Conservation (phyloP, 1,140 invertebrate species). For the Chironomus tepperi region DNA sequence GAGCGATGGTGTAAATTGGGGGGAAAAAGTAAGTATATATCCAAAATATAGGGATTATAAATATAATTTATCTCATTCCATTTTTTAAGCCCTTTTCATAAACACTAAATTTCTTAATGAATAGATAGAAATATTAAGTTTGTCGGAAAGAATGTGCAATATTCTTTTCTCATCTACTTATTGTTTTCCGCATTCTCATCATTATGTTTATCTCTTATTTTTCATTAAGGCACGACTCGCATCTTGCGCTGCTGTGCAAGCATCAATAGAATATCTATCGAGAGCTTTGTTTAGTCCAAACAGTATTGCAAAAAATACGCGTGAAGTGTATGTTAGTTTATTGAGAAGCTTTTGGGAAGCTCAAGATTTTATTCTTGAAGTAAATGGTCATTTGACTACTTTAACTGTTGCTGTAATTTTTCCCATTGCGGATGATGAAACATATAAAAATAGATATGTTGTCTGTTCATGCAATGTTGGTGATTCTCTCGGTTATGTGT, state of each 20-base stretch:
- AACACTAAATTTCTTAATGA: no score
- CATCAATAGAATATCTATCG: constrained; percentile 77
- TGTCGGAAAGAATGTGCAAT: no score
- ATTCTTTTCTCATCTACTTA: no score
- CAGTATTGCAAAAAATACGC: constrained; percentile 34
- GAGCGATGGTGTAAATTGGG: constrained; percentile 93
- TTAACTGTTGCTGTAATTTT: constrained; percentile 70
- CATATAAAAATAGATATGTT: constrained; percentile 49
- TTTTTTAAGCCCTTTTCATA: no score
- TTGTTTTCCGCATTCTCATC: no score
- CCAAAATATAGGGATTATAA: no score
- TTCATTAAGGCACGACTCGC: constrained; percentile 61
- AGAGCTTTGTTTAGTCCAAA: constrained; percentile 56
- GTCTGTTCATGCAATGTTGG: constrained; percentile 88
- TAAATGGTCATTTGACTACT: constrained; percentile 80
- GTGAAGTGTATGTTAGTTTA: constrained; percentile 69
- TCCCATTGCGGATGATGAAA: constrained; percentile 42
- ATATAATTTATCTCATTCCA: no score
- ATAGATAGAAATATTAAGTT: no score
- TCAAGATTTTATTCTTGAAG: constrained; percentile 77
- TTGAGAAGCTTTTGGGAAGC: constrained; percentile 79
- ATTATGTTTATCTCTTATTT: no score
- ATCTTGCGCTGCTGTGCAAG: constrained; percentile 80
- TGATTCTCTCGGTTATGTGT: constrained; percentile 82
- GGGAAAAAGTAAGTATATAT: constrained; percentile 79